Base-by-base conservation (phyloP, 1,140 invertebrate genomes). In the Sitophilus oryzae region DNA sequence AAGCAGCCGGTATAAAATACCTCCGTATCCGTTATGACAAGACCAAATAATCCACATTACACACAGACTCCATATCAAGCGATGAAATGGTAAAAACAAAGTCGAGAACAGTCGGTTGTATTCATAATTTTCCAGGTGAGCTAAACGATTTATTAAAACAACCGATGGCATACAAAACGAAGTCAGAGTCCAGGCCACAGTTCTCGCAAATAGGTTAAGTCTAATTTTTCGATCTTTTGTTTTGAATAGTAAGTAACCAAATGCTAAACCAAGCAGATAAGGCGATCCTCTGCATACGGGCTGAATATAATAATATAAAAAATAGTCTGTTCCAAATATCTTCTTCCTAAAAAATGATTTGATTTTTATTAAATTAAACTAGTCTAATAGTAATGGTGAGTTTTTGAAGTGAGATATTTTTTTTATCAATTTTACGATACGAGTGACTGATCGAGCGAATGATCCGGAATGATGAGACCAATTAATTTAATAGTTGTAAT, bases 41-140 rank as follows among this genome's bases (percentile, higher is more conserved):
- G 50, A 48, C 62, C 62, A 60, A 15, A 64, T 51, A 20, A 66
- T 57, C 62, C 64, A 64, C 36, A 60, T 52, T 3, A 66, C 16
- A 5, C 60, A 58, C 15, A 66, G 47, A 40, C 52, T 58, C 64
- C 62, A 66, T 4, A 54, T 30, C 22, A 60, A 59, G 42, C 59
- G 47, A 34, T 55, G 56, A 25, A 35, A 53, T 9, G 62, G 42
- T 20, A 66, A 34, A 45, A 54, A 66, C 15, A 64, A 25, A 15
- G 57, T 59, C 1, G 57, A 38, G 42, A 60, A 59, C 16, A 59
- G 14, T 43, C 52, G 35, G 36, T 61, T 59, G 36, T 62, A 62
- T 16, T 54, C 45, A 45, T 64, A 63, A 48, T 55, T 52, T 44
- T 64, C 62, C 14, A 47, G 11, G 19, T 60, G 60, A 56, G 64